Base-by-base conservation (phyloP, 2,797 vertebrate species). In the Molossus alvarezi region DNA sequence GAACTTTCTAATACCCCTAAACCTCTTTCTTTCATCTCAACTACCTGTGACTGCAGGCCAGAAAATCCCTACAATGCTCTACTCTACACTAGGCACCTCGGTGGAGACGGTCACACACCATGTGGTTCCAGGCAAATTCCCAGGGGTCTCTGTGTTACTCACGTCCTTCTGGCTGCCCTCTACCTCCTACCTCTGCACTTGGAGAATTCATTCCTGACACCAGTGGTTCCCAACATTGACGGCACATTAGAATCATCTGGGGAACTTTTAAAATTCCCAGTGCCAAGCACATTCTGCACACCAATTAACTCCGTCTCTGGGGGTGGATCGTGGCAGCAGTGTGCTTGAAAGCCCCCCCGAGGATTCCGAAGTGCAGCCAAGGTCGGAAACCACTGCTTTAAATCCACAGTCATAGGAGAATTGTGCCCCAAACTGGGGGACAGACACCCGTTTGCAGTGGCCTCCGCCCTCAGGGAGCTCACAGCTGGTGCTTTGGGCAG, bases 241-340 rank as follows among this genome's bases (percentile, higher is more conserved):
- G 55, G 33, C 25, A 58, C 51, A 37, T 94, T 80, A 94, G 45
- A 88, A 51, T 79, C 69, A 83, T 37, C 72, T 27, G 25, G 51
- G 73, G 55, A 90, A 51, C 4, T 29, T 73, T 82, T 9, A 55
- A 33, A 90, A 85, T 88, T 53, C 62, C 67, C 76, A 88, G 1
- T 45, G 51, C n/a, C 21, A 48, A 86, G 62, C 29, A 82, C 7
- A 1, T 55, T 79, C 55, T 45, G 23, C 23, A 64, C 6, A 83
- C 55, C 58, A 94, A 58, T 95, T 95, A 94, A 85, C 60, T 84
- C 20, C 53, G 21, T 84, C 87, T 95, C 93, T n/a, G 6, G 33
- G 6, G 8, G 27, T 65, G 29, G 3, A 3, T 79, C 1, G 18
- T 3, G 13, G 29, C 65, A 21, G 65, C 9, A 18, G 13, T 41